phyloP scores from a whole-genome alignment of 2,888 invertebrate genomes.

The Laspeyria flexula region DNA sequence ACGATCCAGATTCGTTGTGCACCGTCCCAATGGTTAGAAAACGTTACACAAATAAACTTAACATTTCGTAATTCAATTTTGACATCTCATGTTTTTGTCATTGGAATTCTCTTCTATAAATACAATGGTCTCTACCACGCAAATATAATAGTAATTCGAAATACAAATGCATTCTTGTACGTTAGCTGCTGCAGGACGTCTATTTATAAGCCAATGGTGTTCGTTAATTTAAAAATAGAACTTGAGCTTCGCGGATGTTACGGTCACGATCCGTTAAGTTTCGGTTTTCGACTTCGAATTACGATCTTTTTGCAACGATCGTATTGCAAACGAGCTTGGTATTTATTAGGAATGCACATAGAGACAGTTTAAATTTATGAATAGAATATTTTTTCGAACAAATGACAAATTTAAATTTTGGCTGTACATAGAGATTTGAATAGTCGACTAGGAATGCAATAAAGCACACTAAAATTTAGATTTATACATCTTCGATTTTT shows the following conservation, averaged over 20 bases:
- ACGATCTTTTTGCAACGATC: neutral
- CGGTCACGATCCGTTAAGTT: neutral
- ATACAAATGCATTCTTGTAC: slow-evolving; percentile 4
- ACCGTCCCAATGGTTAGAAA: slow-evolving; percentile 30
- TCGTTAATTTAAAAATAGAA: slow-evolving; percentile 7
- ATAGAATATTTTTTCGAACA: no score
- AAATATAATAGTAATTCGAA: neutral
- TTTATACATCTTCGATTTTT: no score
- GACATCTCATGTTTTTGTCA: neutral
- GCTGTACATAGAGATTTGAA: no score
- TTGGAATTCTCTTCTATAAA: neutral
- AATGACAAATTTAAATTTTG: no score
- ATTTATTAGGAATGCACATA: no score
- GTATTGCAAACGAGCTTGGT: no score
- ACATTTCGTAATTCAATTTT: slow-evolving; percentile 33
- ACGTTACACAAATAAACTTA: slow-evolving; percentile 36
- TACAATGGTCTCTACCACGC: neutral
- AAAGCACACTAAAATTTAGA: no score
- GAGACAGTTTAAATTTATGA: no score
- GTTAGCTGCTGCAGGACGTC: neutral
- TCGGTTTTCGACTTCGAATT: neutral
- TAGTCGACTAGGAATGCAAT: no score
- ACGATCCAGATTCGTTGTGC: slow-evolving; percentile 38
- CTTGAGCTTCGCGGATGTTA: slow-evolving; percentile 3
- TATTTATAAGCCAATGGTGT: slow-evolving; percentile 12